These are phyloP conservation scores for Anser brachyrhynchus DNA, from an alignment of 2,113 vertebrate genomes.

Conservation along the genomic window DNA sequence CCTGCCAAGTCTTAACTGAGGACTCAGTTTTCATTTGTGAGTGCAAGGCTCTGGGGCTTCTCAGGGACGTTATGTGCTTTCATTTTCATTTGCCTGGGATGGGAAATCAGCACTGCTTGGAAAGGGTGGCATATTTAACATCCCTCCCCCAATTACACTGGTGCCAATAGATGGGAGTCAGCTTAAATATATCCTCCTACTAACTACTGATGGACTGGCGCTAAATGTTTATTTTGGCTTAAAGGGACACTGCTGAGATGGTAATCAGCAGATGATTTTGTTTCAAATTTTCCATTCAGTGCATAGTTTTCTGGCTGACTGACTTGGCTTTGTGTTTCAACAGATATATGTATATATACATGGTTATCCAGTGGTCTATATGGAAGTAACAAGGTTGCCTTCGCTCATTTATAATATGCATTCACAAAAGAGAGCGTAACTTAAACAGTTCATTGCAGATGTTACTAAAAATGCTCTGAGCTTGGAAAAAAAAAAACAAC, in stretches of 20 bases:
- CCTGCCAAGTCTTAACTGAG: neutral
- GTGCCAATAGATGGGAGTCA: conserved; percentile 26
- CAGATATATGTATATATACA: neutral
- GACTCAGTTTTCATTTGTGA: conserved; percentile 25
- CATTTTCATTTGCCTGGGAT: conserved; percentile 28
- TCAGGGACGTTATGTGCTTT: neutral
- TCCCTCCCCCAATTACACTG: neutral
- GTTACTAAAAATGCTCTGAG: neutral
- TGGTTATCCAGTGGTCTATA: neutral
- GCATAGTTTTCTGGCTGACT: conserved; percentile 49
- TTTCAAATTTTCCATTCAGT: conserved; percentile 45
- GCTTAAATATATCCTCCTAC: conserved; percentile 41
- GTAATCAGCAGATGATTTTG: conserved; percentile 40
- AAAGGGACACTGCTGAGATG: conserved; percentile 25
- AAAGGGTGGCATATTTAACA: neutral
- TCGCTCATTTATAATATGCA: neutral
- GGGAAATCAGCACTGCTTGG: neutral
- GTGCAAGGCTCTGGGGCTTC: conserved; percentile 5
- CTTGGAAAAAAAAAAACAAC: neutral
- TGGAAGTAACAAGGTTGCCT: neutral
- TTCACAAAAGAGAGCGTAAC: neutral
- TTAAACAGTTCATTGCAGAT: neutral
- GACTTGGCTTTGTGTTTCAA: conserved; percentile 15
- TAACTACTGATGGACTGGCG: conserved; percentile 38
- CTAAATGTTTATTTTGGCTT: conserved; percentile 62